Base-by-base conservation (phyloP, 2,797 vertebrate genomes). In the Falco peregrinus region DNA sequence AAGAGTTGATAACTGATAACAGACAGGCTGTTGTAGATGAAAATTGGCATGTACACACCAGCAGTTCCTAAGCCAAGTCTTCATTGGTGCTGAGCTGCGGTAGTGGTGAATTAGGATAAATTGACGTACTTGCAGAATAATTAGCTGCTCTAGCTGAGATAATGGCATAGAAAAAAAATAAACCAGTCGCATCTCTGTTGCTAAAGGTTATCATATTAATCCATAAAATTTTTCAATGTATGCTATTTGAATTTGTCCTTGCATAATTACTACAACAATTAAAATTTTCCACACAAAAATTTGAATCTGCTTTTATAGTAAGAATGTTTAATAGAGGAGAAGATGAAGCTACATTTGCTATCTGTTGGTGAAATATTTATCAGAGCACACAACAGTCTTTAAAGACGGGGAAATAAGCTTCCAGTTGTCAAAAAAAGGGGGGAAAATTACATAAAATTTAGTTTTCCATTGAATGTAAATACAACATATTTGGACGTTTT, bases 311-410 rank as follows among this genome's bases (percentile, higher is more conserved):
- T 25, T 95, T 95, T 95, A 33, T 41, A 70, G 28, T 47, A 90
- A 88, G 47, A 65, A 43, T 48, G 79, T 78, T 91, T 95, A 78
- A 81, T 43, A 88, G 70, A 79, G 74, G 77, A 90, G 80, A 86
- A 91, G 91, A 94, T 90, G 51, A 26, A 26, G 31, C 41, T 94
- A 91, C 35, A 37, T 81, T 81, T 96, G 48, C 61, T 88, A 53
- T 81, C 57, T 89, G 47, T 73, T 64, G 71, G 45, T 83, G 37
- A 87, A 86, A 92, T 88, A 90, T 67, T 88, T 84, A 78, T 81
- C 60, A 76, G 69, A 76, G 39, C 53, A 78, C 33, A n/a, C 26
- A 83, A 37, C 25, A 63, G 20, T 50, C 68, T 90, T 86, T 77
- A 82, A 85, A 82, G 59, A 64, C 16, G 67, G 51, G 53, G 16